A percentile compares a stretch with the other conserved stretches of the same genome.
These are phyloP conservation scores for Euwallacea similis DNA, from an alignment of 1,140 invertebrate genomes.

Conservation along the genomic window DNA sequence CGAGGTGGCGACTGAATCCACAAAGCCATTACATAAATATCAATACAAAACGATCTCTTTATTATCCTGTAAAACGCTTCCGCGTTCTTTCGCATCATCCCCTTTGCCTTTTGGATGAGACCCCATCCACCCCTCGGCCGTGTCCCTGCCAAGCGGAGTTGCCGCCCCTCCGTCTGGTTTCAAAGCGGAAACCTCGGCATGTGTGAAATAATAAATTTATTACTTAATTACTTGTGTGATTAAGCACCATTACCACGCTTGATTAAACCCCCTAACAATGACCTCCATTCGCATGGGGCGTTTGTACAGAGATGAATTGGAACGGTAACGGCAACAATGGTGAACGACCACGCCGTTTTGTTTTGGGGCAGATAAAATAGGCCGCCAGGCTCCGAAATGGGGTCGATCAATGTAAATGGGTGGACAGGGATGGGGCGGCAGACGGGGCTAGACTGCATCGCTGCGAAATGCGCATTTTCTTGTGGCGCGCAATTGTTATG, in stretches of 20 bases:
- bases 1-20: not conserved
- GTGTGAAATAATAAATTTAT: not conserved
- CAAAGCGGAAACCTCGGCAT: not conserved
- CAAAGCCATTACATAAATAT: slow-evolving; percentile 6
- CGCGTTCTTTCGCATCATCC: slow-evolving; percentile 22
- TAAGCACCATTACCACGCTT: no score
- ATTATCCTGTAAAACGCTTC: slow-evolving; percentile 16
- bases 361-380: slow-evolving; percentile 39
- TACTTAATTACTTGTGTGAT: not conserved
- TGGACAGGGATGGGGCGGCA: slow-evolving; percentile 10
- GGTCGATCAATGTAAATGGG: slow-evolving; percentile 36
- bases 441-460: slow-evolving; percentile 26
- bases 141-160: not conserved
- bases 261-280: no score
- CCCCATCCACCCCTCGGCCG: slow-evolving; percentile 12
- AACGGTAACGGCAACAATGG: not conserved
- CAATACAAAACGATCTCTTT: slow-evolving; percentile 7
- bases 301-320: not conserved
- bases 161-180: not conserved
- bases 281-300: not conserved
- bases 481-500: slow-evolving; percentile 17
- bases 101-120: slow-evolving; percentile 7
- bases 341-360: slow-evolving; percentile 27
- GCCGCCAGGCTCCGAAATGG: slow-evolving; percentile 32
- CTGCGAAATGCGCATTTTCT: slow-evolving; percentile 37